Evolutionary conservation across 2,888 invertebrate genomes (phyloP).

Genomic region (Coecobrya sp.): DNA sequence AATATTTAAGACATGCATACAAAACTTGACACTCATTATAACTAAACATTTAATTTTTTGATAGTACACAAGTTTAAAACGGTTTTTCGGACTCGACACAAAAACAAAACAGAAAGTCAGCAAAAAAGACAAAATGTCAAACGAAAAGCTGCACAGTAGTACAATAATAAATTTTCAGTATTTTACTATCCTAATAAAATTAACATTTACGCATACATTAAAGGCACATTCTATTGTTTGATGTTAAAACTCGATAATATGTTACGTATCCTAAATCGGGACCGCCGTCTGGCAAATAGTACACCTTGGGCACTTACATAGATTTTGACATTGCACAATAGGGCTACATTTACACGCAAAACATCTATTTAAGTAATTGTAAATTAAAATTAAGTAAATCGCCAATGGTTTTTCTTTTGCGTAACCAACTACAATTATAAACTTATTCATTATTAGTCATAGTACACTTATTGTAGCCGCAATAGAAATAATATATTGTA

Average conservation of each 20-base stretch:
- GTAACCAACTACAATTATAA: neutral
- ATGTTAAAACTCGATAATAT: neutral
- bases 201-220: neutral
- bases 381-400: neutral
- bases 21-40: neutral
- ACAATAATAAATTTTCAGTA: neutral
- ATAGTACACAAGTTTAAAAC: slow-evolving; percentile 8
- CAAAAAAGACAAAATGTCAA: slow-evolving; percentile 26
- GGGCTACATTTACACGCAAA: neutral
- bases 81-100: neutral
- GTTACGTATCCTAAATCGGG: no score
- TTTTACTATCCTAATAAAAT: neutral
- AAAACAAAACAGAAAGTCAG: slow-evolving; percentile 30
- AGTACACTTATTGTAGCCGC: neutral
- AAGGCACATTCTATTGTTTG: neutral
- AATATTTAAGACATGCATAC: neutral
- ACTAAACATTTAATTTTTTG: neutral
- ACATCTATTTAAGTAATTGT: neutral
- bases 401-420: no score
- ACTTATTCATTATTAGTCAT: no score
- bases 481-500: neutral
- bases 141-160: slow-evolving; percentile 27
- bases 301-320: neutral
- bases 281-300: neutral
- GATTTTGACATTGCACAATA: neutral